Evolutionary conservation across 2,797 vertebrate species (phyloP).

Genomic region (Odontamblyopus rebecca): DNA sequence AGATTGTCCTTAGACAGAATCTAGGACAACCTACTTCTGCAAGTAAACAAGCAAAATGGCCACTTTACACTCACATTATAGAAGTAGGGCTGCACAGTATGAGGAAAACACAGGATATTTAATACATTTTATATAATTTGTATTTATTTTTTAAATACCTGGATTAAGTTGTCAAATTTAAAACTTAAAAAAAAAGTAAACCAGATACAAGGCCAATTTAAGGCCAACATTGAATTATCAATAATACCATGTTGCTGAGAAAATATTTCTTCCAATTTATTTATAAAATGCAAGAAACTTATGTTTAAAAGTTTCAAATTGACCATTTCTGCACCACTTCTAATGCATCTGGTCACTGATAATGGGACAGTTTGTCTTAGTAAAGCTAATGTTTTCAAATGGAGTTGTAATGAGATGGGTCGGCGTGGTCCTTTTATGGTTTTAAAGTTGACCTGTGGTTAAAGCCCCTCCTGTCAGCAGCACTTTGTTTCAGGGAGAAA

Average conservation of each 20-base stretch:
- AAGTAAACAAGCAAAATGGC: slow-evolving; percentile 52
- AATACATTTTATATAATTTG: too few relatives aligned
- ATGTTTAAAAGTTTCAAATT: too few relatives aligned
- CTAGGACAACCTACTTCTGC: slow-evolving; percentile 62
- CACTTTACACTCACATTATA: slow-evolving; percentile 34
- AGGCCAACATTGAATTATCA: too few relatives aligned
- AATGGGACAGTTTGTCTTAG: too few relatives aligned
- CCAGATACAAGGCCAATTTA: not conserved
- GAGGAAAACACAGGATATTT: not conserved
- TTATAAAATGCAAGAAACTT: too few relatives aligned
- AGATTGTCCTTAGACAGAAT: slow-evolving; percentile 65
- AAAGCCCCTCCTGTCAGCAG: slow-evolving; percentile 55
- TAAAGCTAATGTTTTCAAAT: too few relatives aligned
- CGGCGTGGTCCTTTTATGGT: slow-evolving; percentile 8
- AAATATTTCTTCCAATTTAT: not conserved
- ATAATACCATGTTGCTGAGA: not conserved
- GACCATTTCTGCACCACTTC: too few relatives aligned
- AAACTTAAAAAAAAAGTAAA: not conserved
- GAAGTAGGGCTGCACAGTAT: not conserved
- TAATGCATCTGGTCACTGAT: too few relatives aligned
- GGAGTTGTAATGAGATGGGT: too few relatives aligned
- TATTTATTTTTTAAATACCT: not conserved
- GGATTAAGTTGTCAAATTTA: not conserved
- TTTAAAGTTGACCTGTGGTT: slow-evolving; percentile 48
- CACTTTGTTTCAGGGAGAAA: slow-evolving; percentile 49